Evolutionary conservation across 2,797 vertebrate species (phyloP).

Genomic region (Diglossa cyanea): DNA sequence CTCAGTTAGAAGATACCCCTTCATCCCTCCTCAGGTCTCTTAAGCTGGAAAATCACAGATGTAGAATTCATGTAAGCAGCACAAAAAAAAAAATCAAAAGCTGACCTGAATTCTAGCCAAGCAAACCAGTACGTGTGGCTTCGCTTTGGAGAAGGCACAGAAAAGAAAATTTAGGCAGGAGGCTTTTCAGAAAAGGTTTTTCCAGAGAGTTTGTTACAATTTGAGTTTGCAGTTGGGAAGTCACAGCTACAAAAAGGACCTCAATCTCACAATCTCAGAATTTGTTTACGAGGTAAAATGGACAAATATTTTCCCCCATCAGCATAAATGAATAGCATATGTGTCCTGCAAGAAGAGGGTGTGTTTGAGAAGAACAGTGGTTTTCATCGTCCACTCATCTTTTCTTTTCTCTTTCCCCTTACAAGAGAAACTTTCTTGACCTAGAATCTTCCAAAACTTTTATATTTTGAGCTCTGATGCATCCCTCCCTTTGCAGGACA

Average conservation of each 20-base stretch:
- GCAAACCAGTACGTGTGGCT: background rate
- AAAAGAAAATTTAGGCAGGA: background rate
- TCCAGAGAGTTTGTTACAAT: background rate
- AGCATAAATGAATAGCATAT: background rate
- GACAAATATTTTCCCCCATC: background rate
- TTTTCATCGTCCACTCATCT: background rate
- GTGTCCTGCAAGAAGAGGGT: background rate
- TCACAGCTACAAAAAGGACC: background rate
- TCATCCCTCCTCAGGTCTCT: background rate
- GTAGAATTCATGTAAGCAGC: background rate
- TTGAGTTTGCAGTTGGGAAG: background rate
- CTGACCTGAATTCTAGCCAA: background rate
- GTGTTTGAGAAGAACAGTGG: background rate
- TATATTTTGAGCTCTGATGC: background rate
- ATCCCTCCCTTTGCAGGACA: fast-evolving
- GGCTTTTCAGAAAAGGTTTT: background rate
- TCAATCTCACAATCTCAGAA: background rate
- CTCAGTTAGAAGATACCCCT: background rate
- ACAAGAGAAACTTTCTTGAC: background rate
- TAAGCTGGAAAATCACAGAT: background rate
- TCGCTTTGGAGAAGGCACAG: background rate
- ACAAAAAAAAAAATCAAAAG: background rate
- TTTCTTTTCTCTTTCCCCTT: background rate
- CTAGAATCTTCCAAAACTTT: background rate
- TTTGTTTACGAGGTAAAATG: background rate